A percentile compares a stretch with the other conserved stretches of the same genome.
Conservation (phyloP, 1,140 invertebrate genomes). For the Lasioglossum albipes region DNA sequence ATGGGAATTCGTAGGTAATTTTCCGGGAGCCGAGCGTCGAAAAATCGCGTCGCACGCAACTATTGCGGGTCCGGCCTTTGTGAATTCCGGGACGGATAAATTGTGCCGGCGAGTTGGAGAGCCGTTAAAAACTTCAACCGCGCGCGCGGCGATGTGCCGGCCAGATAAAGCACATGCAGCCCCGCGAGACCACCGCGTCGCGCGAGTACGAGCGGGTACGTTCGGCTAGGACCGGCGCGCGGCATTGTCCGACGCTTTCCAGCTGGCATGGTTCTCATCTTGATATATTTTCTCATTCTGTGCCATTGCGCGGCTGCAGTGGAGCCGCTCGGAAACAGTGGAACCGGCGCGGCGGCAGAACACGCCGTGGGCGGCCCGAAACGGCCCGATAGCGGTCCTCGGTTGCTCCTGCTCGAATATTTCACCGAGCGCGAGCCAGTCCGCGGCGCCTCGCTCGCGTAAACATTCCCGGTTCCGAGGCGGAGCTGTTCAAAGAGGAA, state of each 20-base stretch:
- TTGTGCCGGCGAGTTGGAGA: background rate
- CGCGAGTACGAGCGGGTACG: no score
- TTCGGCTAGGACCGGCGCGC: no score
- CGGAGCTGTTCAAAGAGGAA: no score
- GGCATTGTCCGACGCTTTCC: slow-evolving; percentile 13
- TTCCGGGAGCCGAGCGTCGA: background rate
- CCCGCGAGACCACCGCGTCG: background rate
- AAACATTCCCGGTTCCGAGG: no score
- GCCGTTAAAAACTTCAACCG: slow-evolving; percentile 14
- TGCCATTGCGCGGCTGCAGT: background rate
- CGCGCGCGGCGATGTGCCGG: background rate
- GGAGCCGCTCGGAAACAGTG: background rate
- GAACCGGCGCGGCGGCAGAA: no score
- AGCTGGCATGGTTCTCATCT: slow-evolving; percentile 11
- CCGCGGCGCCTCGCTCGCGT: no score
- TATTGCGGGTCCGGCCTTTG: background rate
- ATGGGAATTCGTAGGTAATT: no score
- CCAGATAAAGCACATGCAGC: slow-evolving; percentile 17
- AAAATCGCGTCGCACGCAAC: background rate
- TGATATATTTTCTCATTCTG: slow-evolving; percentile 3
- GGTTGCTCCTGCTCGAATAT: no score
- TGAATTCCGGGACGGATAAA: background rate
- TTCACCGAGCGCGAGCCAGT: no score
- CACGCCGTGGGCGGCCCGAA: background rate
- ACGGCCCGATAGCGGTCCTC: background rate